Evolutionary conservation across 2,113 vertebrate genomes (phyloP), one percentile per base, ranked within the genome.

Genomic region (Ciconia stormi): DNA sequence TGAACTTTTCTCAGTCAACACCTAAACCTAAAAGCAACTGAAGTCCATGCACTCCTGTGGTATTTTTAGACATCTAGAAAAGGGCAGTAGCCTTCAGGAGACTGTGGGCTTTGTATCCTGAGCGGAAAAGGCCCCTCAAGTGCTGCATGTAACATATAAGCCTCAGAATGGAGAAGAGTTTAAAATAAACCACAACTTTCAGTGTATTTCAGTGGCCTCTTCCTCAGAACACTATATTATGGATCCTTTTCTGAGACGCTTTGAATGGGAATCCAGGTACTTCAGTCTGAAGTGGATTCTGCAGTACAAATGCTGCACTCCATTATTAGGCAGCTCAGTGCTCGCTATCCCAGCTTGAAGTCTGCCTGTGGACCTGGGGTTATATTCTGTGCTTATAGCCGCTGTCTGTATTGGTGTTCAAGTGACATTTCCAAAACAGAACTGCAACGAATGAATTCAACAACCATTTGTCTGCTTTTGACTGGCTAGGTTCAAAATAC

Each of bases 371-470:
- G 29, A 23, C 22, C 27, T 38, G 34, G 36, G 20, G 6, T 32
- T 61, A 2, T 27, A 10, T 8, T 58, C n/a, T 81, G 20, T 71
- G 44, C 29, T 70, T 50, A 6, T 0, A 22, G 36, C 21, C 46
- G 40, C 47, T 38, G 17, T 56, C 27, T 49, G 15, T 46, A 3
- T 53, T 40, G 13, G 19, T 40, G 34, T 87, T 44, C 20, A 44
- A 62, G 52, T 23, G 25, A 40, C 34, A 0, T n/a, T 81, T 78
- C 69, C 44, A 22, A 44, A 91, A 59, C 47, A 53, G 46, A 73
- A 11, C 30, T 0, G 0, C 49, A 20, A 0, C 26, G 72, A 81
- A 70, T 38, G 3, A 55, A 71, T 69, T 83, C 4, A 10, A 6
- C 20, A 47, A 36, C 32, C 15, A 1, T 49, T 71, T 56, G 25